Evolutionary conservation across 2,797 vertebrate genomes (phyloP), one percentile per base, ranked within the genome.

Genomic region (Epinephelus malabaricus): DNA sequence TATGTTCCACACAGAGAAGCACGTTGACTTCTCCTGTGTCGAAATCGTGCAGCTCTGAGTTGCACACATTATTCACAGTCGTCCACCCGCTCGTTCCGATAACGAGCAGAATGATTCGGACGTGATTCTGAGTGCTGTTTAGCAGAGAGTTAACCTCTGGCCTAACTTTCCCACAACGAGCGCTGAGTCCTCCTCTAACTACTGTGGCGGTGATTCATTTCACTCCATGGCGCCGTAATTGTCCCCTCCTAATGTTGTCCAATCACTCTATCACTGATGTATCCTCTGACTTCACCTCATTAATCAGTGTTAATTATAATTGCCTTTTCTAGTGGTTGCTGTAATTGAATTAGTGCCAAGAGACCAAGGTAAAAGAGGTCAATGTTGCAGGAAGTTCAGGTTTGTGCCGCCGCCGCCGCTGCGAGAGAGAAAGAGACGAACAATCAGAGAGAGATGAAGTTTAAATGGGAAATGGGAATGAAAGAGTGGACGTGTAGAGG

Each of bases 231-330:
- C 72, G 1, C 65, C 2, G 4, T 88, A 84, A 91, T 91, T 86
- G 87, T 83, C 60, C 73, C 78, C 60, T 47, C 74, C 75, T 78
- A 86, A 88, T 61, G 83, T 75, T 55, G 83, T 74, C 79, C 86
- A 91, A 89, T 91, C 89, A 90, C 74, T 75, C 60, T 47, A 85
- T 84, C 81, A 5, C 73, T 15, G 74, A 81, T 79, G 87, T 67
- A 72, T 85, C 87, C 86, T 79, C 71, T 65, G 85, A 85, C 89
- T 85, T 84, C 80, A 59, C 81, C 82, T 90, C 84, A 79, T 89
- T 90, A 90, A 91, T 91, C 89, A 89, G 82, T 67, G 73, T 86
- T 88, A 93, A 93, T 92, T 88, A 85, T 82, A 88, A 87, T 81
- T 73, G 78, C 65, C 74, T 89, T 76, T 82, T 74, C 74, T 47